Evolutionary conservation across 2,888 invertebrate species (phyloP).

Genomic region (Didymodactylos carnosus): DNA sequence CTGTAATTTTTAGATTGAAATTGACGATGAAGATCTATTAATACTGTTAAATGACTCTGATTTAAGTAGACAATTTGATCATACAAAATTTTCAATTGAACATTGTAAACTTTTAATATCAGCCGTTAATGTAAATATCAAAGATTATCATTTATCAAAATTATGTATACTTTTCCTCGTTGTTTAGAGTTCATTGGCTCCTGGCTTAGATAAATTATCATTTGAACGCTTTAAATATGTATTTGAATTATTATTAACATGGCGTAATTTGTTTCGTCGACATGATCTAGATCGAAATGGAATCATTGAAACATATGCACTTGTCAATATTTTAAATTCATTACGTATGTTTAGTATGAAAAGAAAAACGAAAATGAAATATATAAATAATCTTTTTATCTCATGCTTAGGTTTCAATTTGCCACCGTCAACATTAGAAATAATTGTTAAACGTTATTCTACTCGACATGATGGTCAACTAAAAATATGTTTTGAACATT

Average conservation of each 20-base stretch:
- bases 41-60: not conserved
- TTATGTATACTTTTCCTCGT: not conserved
- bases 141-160: not conserved
- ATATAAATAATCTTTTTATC: not conserved
- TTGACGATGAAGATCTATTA: not conserved
- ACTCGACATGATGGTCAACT: not conserved
- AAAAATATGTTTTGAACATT: not conserved
- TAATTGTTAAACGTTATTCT: not conserved
- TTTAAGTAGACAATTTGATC: not conserved
- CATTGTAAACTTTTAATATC: not conserved
- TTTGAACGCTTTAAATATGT: not conserved
- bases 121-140: not conserved
- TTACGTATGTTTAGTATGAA: no score
- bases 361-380: not conserved
- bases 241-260: not conserved
- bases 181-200: not conserved
- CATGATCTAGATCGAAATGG: not conserved
- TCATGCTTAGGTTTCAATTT: not conserved
- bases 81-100: not conserved
- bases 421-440: not conserved
- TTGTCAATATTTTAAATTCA: not conserved
- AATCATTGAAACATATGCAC: not conserved
- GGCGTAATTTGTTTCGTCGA: not conserved
- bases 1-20: not conserved
- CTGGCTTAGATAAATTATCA: no score